phyloP scores from a whole-genome alignment of 2,888 invertebrate genomes.

The Phasia obesa region DNA sequence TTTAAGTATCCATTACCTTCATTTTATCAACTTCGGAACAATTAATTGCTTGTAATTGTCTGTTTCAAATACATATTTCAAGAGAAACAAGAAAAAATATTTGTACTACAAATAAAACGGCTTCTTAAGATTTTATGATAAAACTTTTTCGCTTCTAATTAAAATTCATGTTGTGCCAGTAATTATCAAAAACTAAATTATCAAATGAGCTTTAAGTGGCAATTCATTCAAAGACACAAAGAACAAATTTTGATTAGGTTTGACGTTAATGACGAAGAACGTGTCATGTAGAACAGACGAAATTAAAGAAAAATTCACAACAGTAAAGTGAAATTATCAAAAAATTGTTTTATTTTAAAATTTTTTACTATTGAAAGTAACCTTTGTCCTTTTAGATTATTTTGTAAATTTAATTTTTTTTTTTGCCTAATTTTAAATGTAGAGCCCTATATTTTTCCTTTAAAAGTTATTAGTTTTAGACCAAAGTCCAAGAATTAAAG shows the following conservation, averaged over 20 bases:
- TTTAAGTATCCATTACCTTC: too few relatives aligned
- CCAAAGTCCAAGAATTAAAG: too few relatives aligned
- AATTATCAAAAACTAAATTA: conserved; percentile 49
- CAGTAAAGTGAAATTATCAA: too few relatives aligned
- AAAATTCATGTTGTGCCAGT: conserved; percentile 59
- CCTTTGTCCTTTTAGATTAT: too few relatives aligned
- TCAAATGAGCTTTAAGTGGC: conserved; percentile 2
- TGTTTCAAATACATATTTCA: conserved; percentile 24
- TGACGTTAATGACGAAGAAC: conserved; percentile 35
- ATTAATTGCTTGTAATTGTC: conserved; percentile 56
- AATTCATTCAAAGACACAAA: not conserved
- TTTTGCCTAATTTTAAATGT: too few relatives aligned
- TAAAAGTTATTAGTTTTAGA: too few relatives aligned
- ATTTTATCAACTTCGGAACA: conserved; percentile 19
- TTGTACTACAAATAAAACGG: not conserved
- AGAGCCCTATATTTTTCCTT: too few relatives aligned
- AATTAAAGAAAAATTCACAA: too few relatives aligned
- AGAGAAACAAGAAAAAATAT: not conserved
- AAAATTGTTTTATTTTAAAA: too few relatives aligned
- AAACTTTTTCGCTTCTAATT: conserved; percentile 47
- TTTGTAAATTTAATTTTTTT: too few relatives aligned
- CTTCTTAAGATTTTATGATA: conserved; percentile 10
- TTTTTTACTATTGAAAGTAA: too few relatives aligned
- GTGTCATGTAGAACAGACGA: too few relatives aligned
- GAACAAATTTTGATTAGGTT: not conserved